Evolutionary conservation across 1,140 invertebrate species (phyloP).

Genomic region (Oryzaephilus surinamensis): DNA sequence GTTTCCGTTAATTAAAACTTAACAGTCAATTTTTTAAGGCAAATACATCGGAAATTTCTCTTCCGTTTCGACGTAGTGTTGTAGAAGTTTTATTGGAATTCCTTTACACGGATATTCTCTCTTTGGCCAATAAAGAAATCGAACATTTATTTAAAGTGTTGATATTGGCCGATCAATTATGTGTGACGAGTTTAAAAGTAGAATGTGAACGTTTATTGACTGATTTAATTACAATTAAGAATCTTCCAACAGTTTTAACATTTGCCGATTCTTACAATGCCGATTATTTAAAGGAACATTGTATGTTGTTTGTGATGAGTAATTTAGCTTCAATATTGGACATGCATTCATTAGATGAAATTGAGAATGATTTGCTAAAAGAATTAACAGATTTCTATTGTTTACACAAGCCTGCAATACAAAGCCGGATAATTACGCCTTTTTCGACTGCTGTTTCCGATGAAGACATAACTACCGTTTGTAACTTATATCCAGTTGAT

Average conservation of each 20-base stretch:
- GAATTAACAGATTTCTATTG: conserved; percentile 53
- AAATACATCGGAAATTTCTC: conserved; percentile 14
- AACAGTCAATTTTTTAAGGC: conserved; percentile 17
- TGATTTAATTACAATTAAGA: conserved; percentile 51
- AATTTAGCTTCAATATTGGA: conserved; percentile 61
- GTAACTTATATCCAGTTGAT: conserved; percentile 36
- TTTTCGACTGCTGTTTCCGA: conserved; percentile 45
- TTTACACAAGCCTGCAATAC: conserved; percentile 38
- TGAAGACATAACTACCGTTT: conserved; percentile 41
- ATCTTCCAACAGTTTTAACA: conserved; percentile 55
- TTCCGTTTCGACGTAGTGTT: conserved; percentile 28
- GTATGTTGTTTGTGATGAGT: conserved; percentile 58
- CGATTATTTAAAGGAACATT: conserved; percentile 50
- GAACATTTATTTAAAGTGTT: conserved; percentile 54
- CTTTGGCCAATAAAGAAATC: conserved; percentile 43
- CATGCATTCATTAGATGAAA: conserved; percentile 44
- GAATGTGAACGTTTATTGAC: conserved; percentile 53
- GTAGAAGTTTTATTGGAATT: conserved; percentile 53
- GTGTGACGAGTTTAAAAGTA: conserved; percentile 52
- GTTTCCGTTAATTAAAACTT: no score
- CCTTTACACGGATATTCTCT: conserved; percentile 53
- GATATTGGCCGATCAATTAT: conserved; percentile 58
- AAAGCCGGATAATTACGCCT: conserved; percentile 49
- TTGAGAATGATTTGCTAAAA: conserved; percentile 46
- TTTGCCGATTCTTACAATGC: conserved; percentile 59